Evolutionary conservation across 2,797 vertebrate species (phyloP), one percentile per base, ranked within the genome.

Genomic region (Sebastes iracundus): DNA sequence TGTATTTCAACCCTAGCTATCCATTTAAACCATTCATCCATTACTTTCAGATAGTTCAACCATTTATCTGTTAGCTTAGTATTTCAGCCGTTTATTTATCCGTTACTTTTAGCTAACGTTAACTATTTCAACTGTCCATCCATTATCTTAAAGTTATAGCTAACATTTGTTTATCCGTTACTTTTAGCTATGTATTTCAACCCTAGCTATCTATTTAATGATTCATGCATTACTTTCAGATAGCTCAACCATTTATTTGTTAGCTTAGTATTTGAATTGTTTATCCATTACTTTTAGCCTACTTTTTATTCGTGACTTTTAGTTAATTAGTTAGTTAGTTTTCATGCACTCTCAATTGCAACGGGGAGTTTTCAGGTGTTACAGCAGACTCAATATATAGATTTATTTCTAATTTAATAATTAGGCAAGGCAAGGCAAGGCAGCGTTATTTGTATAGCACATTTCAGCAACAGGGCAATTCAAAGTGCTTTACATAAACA

Each of bases 1-100:
- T 8, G 2, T 35, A 22, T 20, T 68, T 30, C 4, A 58, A n/a
- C n/a, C 7, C 16, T 53, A 53, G 18, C 25, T 27, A 27, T 7
- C 11, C 18, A 7, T 20, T 25, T 5, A 27, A 38, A 12, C 18
- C 27, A 52, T 32, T 32, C 6, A n/a, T 30, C 5, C 27, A 23
- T n/a, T 32, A 6, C 5, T 7, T 20, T 28, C 3, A 6, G 18
- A 52, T 22, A 59, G 42, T 1, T 28, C 25, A 61, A 61, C 23
- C 23, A n/a, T 49, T n/a, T 11, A 30, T 18, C 23, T 11, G 28
- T 60, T 20, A n/a, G 18, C 8, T 12, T 32, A 16, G 13, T 49
- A 49, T 58, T 1, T 58, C 6, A 27, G 0, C 10, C 30, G 12
- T 0, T 38, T 18, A 22, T 38, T 0, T 18, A 22, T 7, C 18